Base-by-base conservation (phyloP, 2,113 vertebrate genomes). In the Apodemus speciosus region DNA sequence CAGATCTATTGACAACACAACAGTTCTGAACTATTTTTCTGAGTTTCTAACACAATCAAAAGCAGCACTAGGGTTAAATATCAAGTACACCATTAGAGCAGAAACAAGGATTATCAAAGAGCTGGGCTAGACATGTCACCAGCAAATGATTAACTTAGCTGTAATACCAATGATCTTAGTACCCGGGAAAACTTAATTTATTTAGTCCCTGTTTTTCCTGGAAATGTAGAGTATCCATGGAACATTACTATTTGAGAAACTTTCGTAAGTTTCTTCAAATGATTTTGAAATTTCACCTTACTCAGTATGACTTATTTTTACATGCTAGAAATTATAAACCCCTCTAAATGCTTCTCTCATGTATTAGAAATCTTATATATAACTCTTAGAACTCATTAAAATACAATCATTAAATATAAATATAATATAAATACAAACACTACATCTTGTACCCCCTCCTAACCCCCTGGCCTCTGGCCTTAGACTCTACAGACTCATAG, bases 301-400 rank as follows among this genome's bases (percentile, higher is more conserved):
- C 18, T 94, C 38, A 75, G 91, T 85, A 53, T 72, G 16, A 81
- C 30, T 77, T 92, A 94, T n/a, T 93, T 62, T 79, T 94, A 91
- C 90, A 96, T 97, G 23, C 87, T 98, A 95, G 96, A 88, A 64
- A 97, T 91, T 53, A 84, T 95, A 95, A 96, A 97, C 98, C 97
- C 98, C 98, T 99, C 98, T 95, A 98, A 98, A 98, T 98, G 98
- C 98, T 98, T 98, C 98, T 98, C 98, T 66, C 64, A 97, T 86
- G 97, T 97, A 94, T 77, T 0, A 9, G 8, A 0, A 95, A 97
- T 97, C 97, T 97, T 97, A 96, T 97, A 95, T 94, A 97, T 85
- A 95, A 97, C 96, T 96, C 97, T 98, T 96, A 97, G 97, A 97
- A 98, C 97, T 98, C 95, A 97, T 97, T 98, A 98, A 98, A 98